Evolutionary conservation across 1,140 invertebrate genomes (phyloP), one percentile per base, ranked within the genome.

Genomic region (Pentalonia nigronervosa): DNA sequence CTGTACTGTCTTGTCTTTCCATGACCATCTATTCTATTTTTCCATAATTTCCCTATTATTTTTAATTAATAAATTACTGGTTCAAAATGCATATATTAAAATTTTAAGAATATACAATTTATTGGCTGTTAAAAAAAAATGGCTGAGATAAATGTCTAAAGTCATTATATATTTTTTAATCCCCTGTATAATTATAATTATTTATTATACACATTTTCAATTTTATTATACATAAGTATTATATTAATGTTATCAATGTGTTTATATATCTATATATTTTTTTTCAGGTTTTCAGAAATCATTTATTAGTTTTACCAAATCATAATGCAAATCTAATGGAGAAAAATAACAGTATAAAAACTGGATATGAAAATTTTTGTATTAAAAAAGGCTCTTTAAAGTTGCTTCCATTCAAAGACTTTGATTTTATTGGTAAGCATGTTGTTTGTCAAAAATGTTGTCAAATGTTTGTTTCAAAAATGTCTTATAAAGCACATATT

Each of bases 361-460:
- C 91, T 60, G 91, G 91, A 41, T 93, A 93, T 86, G 91, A 93
- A 93, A 56, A 93, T 53, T 93, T 86, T 84, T 53, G 25, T 84
- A 45, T 93, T 23, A 56, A 36, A 84, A 93, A 93, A 45, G 91
- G 81, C 7, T 20, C 34, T 30, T 11, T 84, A 93, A 93, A 86
- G 0, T 83, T 93, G 25, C 56, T 30, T 9, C 91, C 91, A 53
- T 25, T 41, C n/a, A 93, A 84, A 86, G 91, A 93, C 7, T 93
- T 93, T 93, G 81, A 93, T 45, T 93, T 93, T 86, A 53, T 86
- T 93, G 81, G 50, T 84, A 56, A 93, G 53, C 45, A 86, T n/a
- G 91, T 93, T 76, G 91, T 86, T 45, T 93, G 91, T 84, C 91
- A 56, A 93, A 93, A 93, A n/a, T 93, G 91, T 56, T 93, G 36